Conservation (phyloP, 2,888 invertebrate species). For the Eupsilia transversa region DNA sequence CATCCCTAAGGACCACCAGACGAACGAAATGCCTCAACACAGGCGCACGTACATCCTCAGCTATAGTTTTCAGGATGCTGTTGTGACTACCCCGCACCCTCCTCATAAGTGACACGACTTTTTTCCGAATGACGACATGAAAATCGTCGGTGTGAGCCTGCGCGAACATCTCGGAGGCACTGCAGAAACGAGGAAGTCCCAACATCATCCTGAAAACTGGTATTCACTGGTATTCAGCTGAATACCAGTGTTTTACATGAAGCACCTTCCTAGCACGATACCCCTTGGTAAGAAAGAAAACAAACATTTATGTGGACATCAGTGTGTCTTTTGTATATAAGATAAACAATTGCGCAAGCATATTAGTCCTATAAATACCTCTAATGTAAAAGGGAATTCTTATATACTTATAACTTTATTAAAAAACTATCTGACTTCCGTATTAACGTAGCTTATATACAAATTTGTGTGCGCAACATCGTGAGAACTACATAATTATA, state of each 20-base stretch:
- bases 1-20: too few species aligned
- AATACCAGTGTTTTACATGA: background rate
- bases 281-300: background rate
- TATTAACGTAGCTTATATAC: constrained; percentile 15
- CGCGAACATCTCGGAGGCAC: too few species aligned
- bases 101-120: too few species aligned
- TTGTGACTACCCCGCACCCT: too few species aligned
- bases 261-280: background rate
- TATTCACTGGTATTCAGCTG: too few species aligned
- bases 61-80: too few species aligned
- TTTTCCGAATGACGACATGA: too few species aligned
- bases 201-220: too few species aligned
- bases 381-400: background rate
- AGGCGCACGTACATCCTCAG: too few species aligned
- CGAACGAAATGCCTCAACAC: too few species aligned
- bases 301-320: background rate
- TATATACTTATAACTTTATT: constrained; percentile 29
- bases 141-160: too few species aligned
- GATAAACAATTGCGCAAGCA: background rate
- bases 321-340: background rate
- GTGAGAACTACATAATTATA: constrained; percentile 34
- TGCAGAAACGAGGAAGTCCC: too few species aligned
- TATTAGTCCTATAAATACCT: background rate
- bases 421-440: constrained; percentile 33
- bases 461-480: constrained; percentile 20